Base-by-base conservation (phyloP, 2,888 invertebrate genomes). In the Diarsia dahlii region DNA sequence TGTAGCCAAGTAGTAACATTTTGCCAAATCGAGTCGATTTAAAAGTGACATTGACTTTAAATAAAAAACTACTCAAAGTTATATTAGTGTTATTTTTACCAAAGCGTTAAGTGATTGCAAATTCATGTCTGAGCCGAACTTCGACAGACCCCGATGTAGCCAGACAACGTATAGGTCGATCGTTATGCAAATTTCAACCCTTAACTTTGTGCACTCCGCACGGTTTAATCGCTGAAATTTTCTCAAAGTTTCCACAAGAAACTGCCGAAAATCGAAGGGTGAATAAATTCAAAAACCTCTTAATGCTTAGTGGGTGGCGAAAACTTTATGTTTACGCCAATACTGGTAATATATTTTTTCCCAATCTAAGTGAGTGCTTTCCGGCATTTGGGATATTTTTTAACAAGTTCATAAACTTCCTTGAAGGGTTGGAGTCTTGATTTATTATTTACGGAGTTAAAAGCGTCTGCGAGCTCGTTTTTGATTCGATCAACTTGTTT, bases 271-370 rank as follows among this genome's bases (percentile, higher is more conserved):
- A 95, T 94, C 93, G 95, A 94, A 95, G 96, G 96, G 96, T 96
- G 96, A 95, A 96, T 96, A 96, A 94, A 96, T 96, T 96, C 95
- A 93, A 95, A 95, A 96, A 95, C 93, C 94, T 95, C 94, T 94
- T 93, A 95, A 94, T 94, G 92, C 92, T 91, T 93, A 94, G 94
- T 92, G 93, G 93, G 93, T 93, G 94, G 90, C 88, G 91, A 93
- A 93, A 95, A 95, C 92, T 95, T 95, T 93, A 92, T 93, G 92
- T 94, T 94, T 94, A 91, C 90, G 79, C 87, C 89, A 88, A 88
- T 71, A 80, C 76, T 82, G 87, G 81, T 78, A 81, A 90, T 90
- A 90, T 89, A 89, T 91, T 91, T 92, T 90, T 85, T 87, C 87
- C 74, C 91, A 93, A 94, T 94, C 92, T 89, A 87, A 90, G 89